These are phyloP conservation scores for Chamaetylas fuelleborni DNA, from an alignment of 2,113 vertebrate species.

Conservation along the genomic window DNA sequence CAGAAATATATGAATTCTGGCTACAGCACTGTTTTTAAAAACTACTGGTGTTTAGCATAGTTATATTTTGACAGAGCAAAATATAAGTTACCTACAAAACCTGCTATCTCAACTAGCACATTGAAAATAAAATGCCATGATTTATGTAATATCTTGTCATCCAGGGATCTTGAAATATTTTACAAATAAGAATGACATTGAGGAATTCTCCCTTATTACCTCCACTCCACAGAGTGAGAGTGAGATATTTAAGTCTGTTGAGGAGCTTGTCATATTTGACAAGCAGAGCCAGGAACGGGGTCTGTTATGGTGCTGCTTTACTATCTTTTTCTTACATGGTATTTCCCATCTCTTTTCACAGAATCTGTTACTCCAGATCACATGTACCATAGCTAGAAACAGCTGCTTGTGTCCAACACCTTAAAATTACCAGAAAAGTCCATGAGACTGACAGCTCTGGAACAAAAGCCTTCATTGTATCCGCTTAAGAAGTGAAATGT, in stretches of 20 bases:
- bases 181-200: not conserved
- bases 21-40: not conserved
- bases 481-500: not conserved
- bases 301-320: not conserved
- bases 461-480: not conserved
- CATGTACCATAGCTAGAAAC: not conserved
- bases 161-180: not conserved
- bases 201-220: not conserved
- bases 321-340: not conserved
- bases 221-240: not conserved
- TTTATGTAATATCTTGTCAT: not conserved
- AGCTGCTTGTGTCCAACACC: not conserved
- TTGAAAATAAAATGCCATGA: conserved; percentile 44
- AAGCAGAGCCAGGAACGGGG: not conserved
- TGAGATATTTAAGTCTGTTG: not conserved
- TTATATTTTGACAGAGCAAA: conserved; percentile 6
- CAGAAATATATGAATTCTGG: conserved; percentile 23
- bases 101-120: conserved; percentile 25
- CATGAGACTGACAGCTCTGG: not conserved
- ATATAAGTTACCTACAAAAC: conserved; percentile 15
- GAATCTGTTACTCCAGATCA: not conserved
- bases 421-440: not conserved
- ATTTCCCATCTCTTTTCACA: not conserved
- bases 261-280: not conserved
- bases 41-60: not conserved